Evolutionary conservation across 2,888 invertebrate genomes (phyloP).

Genomic region (Branchipolynoe longqiensis): DNA sequence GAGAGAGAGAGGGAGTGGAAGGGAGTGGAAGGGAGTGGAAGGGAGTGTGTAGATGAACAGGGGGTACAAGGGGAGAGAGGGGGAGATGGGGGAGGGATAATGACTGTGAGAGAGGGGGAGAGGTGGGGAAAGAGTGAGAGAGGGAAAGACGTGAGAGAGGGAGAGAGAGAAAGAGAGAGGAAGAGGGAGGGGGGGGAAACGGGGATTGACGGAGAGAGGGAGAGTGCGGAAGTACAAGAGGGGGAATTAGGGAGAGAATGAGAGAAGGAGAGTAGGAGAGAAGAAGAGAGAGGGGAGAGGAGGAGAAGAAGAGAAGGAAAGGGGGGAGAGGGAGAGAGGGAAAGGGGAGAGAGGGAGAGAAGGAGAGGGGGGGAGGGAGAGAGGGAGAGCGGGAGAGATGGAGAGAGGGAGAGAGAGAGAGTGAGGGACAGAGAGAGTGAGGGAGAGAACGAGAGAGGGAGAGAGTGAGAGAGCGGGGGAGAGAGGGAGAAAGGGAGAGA

Average conservation of each 20-base stretch:
- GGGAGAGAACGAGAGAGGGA: background rate
- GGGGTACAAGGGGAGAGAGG: no score
- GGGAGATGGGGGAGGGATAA: no score
- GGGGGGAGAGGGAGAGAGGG: background rate
- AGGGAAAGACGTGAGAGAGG: no score
- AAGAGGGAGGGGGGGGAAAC: constrained; percentile 28
- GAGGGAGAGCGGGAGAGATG: background rate
- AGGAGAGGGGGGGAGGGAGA: background rate
- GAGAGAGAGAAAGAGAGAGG: background rate
- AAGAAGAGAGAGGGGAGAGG: background rate
- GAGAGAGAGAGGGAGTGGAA: no score
- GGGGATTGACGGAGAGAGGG: background rate
- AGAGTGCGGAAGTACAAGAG: background rate
- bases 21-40: no score
- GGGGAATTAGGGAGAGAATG: background rate
- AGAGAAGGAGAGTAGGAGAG: background rate
- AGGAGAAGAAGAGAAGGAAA: background rate
- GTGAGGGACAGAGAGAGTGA: background rate
- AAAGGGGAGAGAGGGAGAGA: background rate
- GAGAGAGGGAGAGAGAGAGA: background rate
- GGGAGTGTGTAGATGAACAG: no score
- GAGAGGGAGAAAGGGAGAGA: background rate
- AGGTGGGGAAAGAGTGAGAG: no score
- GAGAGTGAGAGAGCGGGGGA: background rate
- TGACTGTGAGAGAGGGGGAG: no score